Percentiles rank a stretch among this genome's conserved stretches.
Evolutionary conservation across 2,888 invertebrate species (phyloP).

Genomic region (Cistogaster globosa): DNA sequence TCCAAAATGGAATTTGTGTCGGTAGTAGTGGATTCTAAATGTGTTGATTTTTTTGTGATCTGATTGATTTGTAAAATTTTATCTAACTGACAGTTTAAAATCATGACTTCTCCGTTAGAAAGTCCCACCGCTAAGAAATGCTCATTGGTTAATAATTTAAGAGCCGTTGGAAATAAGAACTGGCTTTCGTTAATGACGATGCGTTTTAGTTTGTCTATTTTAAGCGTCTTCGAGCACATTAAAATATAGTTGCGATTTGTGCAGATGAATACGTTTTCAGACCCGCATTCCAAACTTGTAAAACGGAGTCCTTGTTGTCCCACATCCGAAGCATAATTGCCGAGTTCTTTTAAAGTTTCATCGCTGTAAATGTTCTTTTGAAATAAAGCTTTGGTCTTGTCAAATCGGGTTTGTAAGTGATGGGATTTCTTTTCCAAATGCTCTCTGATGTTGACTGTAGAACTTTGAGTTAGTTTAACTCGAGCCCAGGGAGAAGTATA

Average conservation of each 20-base stretch:
- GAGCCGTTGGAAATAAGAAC: constrained; percentile 80
- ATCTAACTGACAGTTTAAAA: constrained; percentile 78
- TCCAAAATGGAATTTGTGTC: neutral
- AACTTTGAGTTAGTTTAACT: constrained; percentile 81
- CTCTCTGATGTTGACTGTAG: constrained; percentile 78
- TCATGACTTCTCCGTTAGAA: constrained; percentile 81
- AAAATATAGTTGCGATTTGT: constrained; percentile 82
- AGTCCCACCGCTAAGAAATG: constrained; percentile 80
- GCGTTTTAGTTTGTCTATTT: constrained; percentile 78
- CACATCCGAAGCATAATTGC: constrained; percentile 74
- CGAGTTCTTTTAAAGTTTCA: constrained; percentile 79
- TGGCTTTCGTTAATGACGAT: constrained; percentile 79
- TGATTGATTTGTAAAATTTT: constrained; percentile 43
- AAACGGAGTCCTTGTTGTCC: constrained; percentile 80
- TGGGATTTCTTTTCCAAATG: constrained; percentile 76
- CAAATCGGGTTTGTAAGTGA: constrained; percentile 78
- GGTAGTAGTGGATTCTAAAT: constrained; percentile 8
- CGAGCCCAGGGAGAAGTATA: constrained; percentile 82
- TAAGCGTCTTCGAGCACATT: constrained; percentile 80
- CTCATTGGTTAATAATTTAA: constrained; percentile 79
- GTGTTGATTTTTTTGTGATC: constrained; percentile 33
- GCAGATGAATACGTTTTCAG: constrained; percentile 79
- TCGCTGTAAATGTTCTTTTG: constrained; percentile 82
- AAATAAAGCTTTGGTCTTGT: constrained; percentile 81
- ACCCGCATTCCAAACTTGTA: constrained; percentile 79